phyloP scores from a whole-genome alignment of 1,140 invertebrate genomes.

The Drosophila lacertosa region DNA sequence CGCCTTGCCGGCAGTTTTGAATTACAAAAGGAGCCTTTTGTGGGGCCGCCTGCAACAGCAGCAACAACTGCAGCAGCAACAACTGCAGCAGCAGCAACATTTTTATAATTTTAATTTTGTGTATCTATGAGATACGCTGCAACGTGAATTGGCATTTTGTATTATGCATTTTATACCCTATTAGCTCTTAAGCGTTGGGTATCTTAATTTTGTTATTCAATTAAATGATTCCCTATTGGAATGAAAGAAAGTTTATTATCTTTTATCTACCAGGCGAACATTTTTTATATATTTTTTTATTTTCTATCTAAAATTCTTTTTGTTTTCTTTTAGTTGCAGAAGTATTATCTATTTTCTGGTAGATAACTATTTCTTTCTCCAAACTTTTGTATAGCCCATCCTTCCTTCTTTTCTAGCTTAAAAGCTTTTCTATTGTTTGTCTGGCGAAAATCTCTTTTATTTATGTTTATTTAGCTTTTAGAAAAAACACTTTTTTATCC shows the following conservation, averaged over 20 bases:
- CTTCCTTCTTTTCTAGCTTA: neutral
- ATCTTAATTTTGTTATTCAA: no score
- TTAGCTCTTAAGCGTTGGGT: neutral
- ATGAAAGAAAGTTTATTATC: no score
- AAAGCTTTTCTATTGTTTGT: neutral
- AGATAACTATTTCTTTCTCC: neutral
- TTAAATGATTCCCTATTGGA: neutral
- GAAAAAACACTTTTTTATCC: no score
- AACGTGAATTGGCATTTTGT: conserved; percentile 74
- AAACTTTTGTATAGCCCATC: no score
- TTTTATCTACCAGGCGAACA: no score
- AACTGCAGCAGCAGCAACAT: conserved; percentile 17
- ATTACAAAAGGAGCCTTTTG: conserved; percentile 72
- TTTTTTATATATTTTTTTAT: no score
- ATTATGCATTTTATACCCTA: conserved; percentile 55
- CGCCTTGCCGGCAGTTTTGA: conserved; percentile 61
- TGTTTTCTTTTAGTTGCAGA: neutral
- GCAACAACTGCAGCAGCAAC: conserved; percentile 7
- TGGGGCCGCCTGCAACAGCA: conserved; percentile 34
- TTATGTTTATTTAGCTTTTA: no score
- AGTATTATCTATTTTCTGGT: no score
- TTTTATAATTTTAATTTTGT: conserved; percentile 74
- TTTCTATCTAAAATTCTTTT: neutral
- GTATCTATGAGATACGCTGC: conserved; percentile 69
- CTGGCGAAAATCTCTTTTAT: no score